Evolutionary conservation across 1,140 invertebrate species (phyloP), one percentile per base, ranked within the genome.

Genomic region (Brevipalpus yothersi): DNA sequence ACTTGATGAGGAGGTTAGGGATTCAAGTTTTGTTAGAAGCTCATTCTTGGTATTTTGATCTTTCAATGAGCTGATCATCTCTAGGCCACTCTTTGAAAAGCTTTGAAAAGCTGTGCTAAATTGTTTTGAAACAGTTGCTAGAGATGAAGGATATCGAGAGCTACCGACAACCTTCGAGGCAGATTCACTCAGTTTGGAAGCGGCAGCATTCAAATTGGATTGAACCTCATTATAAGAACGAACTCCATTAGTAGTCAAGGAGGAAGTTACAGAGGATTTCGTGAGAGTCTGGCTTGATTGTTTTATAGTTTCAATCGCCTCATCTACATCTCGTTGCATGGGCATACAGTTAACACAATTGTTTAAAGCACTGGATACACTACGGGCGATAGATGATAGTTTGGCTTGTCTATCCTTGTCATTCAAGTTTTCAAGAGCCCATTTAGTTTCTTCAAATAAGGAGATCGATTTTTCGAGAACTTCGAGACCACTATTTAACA

Each of bases 241-340:
- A 0, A 73, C 72, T 4, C 82, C 82, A 67, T 84, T 84, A 43
- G 31, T 31, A 31, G 31, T 31, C n/a, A 19, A 17, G 1, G 9
- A 19, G 9, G 49, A 51, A 17, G 9, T 17, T 51, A 19, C n/a
- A 12, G 49, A 3, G 2, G 21, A n/a, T 19, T 19, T 51, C 17
- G 49, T n/a, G 21, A 51, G 17, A 10, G 21, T 19, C 10, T n/a
- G 43, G 81, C 80, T 17, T 9, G 49, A 51, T 62, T 82, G 77
- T 57, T 79, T 82, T 58, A 95, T 90, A 61, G 78, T 80, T 61
- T 79, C 77, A 65, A 93, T 82, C 0, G 86, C 84, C 13, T 81
- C 77, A 68, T 94, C 88, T 3, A 95, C 80, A 67, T 92, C 89
- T 65, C 81, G 78, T 66, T 93, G 87, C 9, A n/a, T 86, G 11